Evolutionary conservation across 2,113 vertebrate species (phyloP).

Genomic region (Eira barbara): DNA sequence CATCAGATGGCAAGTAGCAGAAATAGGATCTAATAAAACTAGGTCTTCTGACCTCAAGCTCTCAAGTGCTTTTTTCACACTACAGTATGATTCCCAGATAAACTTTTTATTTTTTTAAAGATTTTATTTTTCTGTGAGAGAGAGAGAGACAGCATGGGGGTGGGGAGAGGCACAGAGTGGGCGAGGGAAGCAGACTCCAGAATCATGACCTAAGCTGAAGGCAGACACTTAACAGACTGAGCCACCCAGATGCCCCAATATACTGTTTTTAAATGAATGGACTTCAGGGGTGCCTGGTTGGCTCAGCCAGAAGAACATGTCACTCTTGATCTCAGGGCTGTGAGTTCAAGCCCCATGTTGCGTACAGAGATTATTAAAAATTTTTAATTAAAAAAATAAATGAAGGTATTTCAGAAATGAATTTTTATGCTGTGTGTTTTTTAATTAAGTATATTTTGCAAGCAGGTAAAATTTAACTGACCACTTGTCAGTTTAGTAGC

Average conservation of each 20-base stretch:
- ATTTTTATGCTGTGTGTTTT: background rate
- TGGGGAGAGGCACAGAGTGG: background rate
- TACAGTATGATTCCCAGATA: background rate
- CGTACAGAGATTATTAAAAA: background rate
- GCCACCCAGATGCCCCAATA: background rate
- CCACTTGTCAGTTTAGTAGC: background rate
- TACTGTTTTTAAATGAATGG: background rate
- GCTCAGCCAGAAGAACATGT: background rate
- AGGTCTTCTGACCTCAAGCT: background rate
- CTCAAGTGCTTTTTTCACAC: background rate
- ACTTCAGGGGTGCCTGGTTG: background rate
- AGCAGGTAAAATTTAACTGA: background rate
- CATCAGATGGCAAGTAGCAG: background rate
- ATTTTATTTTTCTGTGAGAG: background rate
- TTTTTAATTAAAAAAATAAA: background rate
- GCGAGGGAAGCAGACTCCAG: background rate
- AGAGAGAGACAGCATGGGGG: background rate
- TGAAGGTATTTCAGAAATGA: background rate
- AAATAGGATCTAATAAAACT: background rate
- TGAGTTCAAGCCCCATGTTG: background rate
- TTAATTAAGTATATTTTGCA: slow-evolving; percentile 22
- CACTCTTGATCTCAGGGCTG: background rate
- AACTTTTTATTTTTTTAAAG: background rate
- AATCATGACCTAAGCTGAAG: background rate
- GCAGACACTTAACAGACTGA: too few relatives aligned